Percentiles rank a stretch among this genome's conserved stretches.
These are phyloP conservation scores for Pyrocephalus nanus DNA, from an alignment of 2,797 vertebrate genomes.

Conservation along the genomic window DNA sequence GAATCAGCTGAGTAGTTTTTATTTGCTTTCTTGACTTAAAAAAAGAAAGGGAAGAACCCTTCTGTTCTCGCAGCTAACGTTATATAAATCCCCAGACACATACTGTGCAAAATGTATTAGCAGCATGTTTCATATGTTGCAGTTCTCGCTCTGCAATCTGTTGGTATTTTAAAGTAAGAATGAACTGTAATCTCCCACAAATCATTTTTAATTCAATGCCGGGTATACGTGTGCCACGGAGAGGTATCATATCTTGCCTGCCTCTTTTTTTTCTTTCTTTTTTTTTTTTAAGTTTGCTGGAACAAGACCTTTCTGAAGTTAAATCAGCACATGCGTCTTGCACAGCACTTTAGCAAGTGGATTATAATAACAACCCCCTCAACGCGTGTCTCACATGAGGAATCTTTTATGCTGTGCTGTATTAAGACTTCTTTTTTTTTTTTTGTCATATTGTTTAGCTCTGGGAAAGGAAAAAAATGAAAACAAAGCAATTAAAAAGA, in stretches of 20 bases:
- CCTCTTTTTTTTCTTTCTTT: background rate
- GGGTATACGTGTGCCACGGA: background rate
- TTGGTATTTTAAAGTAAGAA: constrained; percentile 39
- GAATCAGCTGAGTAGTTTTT: constrained; percentile 20
- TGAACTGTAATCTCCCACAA: constrained; percentile 38
- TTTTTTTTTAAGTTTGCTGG: constrained; percentile 28
- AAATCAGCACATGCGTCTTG: constrained; percentile 60
- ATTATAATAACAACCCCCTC: constrained; percentile 58
- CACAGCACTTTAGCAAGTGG: constrained; percentile 57
- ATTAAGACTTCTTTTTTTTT: constrained; percentile 75
- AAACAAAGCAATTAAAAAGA: constrained; percentile 99
- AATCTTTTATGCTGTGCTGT: constrained; percentile 70
- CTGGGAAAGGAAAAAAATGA: constrained; percentile 65
- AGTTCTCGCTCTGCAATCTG: constrained; percentile 42
- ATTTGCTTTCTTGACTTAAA: constrained; percentile 23
- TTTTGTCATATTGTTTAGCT: constrained; percentile 83
- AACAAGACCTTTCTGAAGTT: constrained; percentile 61
- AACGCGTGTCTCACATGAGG: constrained; percentile 61
- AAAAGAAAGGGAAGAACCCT: background rate
- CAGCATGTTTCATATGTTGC: constrained; percentile 46
- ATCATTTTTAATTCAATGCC: constrained; percentile 38
- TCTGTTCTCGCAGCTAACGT: constrained; percentile 38
- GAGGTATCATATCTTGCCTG: constrained; percentile 23
- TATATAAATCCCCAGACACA: constrained; percentile 53
- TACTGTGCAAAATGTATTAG: constrained; percentile 50